Evolutionary conservation across 2,113 vertebrate species (phyloP).

Genomic region (Marmota monax): DNA sequence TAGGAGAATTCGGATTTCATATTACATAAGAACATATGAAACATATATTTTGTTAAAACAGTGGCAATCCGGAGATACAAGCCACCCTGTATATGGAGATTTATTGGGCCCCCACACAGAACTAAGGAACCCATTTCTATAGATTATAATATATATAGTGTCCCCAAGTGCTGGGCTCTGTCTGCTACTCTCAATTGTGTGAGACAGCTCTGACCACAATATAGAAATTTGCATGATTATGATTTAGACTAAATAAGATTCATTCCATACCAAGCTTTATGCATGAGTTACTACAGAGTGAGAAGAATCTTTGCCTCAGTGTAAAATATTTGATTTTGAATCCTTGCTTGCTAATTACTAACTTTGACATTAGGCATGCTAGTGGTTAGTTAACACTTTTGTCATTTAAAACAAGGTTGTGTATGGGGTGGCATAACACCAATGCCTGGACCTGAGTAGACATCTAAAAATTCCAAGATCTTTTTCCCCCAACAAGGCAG

Average conservation of each 20-base stretch:
- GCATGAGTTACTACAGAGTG: neutral
- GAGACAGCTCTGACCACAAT: neutral
- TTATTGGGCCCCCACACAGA: neutral
- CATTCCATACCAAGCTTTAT: neutral
- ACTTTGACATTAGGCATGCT: neutral
- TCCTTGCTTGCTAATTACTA: neutral
- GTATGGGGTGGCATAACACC: neutral
- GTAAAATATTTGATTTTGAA: neutral
- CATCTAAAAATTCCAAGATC: neutral
- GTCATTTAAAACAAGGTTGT: neutral
- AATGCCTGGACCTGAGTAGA: neutral
- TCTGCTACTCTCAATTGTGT: fast-evolving
- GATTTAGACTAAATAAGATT: neutral
- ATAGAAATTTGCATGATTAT: neutral
- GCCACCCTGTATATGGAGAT: neutral
- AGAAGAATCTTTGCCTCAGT: neutral
- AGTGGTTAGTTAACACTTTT: neutral
- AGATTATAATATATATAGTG: neutral
- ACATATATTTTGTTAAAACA: neutral
- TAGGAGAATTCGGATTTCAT: neutral
- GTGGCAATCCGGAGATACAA: neutral
- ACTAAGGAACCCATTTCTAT: neutral
- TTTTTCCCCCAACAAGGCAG: neutral
- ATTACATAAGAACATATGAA: neutral
- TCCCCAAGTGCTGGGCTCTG: fast-evolving